Evolutionary conservation across 2,797 vertebrate genomes (phyloP).

Genomic region (Botia kubotai): DNA sequence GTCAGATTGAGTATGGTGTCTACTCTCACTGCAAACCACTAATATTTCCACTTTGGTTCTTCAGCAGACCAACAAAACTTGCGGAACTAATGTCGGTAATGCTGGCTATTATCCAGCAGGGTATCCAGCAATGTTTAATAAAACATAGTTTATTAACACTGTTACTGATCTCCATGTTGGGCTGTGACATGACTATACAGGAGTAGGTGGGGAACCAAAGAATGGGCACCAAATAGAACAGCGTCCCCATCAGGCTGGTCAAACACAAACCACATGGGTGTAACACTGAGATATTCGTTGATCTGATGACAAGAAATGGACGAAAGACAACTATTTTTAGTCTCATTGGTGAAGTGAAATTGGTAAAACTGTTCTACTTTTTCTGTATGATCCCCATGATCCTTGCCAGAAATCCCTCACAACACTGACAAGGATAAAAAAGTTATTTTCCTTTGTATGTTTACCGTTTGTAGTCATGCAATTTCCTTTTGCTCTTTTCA

Average conservation of each 20-base stretch:
- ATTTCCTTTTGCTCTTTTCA: not conserved
- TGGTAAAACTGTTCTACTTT: not conserved
- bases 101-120: not conserved
- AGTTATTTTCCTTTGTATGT: not conserved
- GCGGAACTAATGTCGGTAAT: not conserved
- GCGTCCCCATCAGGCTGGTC: not conserved
- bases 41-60: not conserved
- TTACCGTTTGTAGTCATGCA: not conserved
- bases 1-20: not conserved
- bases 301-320: not conserved
- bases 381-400: not conserved
- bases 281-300: too few species aligned
- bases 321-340: not conserved
- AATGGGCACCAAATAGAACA: not conserved
- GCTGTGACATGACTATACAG: too few species aligned
- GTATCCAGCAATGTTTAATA: not conserved
- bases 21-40: not conserved
- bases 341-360: not conserved
- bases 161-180: not conserved
- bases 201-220: not conserved
- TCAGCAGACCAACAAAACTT: not conserved
- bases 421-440: not conserved
- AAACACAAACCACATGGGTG: not conserved
- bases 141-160: not conserved
- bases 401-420: not conserved